Evolutionary conservation across 1,140 invertebrate species (phyloP), one percentile per base, ranked within the genome.

Genomic region (Diprion similis): DNA sequence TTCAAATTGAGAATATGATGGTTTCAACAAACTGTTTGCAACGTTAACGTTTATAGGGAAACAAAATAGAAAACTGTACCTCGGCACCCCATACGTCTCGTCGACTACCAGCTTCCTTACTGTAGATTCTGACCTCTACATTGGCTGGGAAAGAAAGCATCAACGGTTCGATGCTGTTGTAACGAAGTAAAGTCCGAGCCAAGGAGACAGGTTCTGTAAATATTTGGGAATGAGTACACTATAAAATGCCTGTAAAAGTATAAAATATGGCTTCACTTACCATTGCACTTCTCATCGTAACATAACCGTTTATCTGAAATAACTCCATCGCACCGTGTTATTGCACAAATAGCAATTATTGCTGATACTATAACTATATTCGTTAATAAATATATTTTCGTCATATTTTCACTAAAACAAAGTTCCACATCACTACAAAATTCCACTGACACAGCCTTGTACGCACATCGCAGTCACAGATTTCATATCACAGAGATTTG

Each of bases 1-100:
- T 18, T 15, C 59, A 18, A 65, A n/a, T 15, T 15, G 18, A 15
- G 18, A 1, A 7, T 65, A 65, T n/a, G 15, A 65, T 65, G 18
- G 59, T 71, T 48, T 48, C 65, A 8, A 19, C 65, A 48, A 47
- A 59, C 10, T 8, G 47, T 48, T 69, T n/a, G 46, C 13, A 37
- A 24, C 66, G 24, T 37, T 37, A 37, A 37, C 24, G 2, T 46
- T 37, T 64, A 37, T 66, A 47, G 18, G 9, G 46, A 73, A 64
- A 24, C 3, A 24, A 17, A 51, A 75, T n/a, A 64, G 71, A 71
- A 69, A 37, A 37, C 24, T 78, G 70, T 88, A 90, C 90, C 87
- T 92, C 90, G 24, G 92, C 92, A 78, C 92, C 94, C 93, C 94
- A 95, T 72, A 95, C 84, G 76, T 92, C 91, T 9, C 78, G 81